phyloP scores from a whole-genome alignment of 2,888 invertebrate genomes.

The Furcula furcula region DNA sequence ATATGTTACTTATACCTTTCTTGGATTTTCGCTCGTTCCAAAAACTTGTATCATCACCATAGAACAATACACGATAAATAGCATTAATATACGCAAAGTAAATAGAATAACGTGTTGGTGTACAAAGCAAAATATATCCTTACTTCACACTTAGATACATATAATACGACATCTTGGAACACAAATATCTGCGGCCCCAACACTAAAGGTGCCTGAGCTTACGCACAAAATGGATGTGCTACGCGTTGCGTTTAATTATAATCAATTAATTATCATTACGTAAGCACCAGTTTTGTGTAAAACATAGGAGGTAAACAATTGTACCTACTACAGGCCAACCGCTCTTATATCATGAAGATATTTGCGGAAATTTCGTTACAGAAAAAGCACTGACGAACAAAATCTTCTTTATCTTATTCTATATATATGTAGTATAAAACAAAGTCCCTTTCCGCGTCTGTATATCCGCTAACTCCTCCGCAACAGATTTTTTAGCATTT shows the following conservation, averaged over 20 bases:
- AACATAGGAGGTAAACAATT: constrained; percentile 35
- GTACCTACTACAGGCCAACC: constrained; percentile 22
- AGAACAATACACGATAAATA: too few species aligned
- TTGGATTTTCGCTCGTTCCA: too few species aligned
- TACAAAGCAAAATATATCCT: too few species aligned
- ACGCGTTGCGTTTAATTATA: constrained; percentile 40
- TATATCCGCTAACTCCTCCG: too few species aligned
- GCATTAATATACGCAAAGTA: too few species aligned
- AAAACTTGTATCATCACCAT: too few species aligned
- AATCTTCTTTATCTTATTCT: neutral
- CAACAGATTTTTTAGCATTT: too few species aligned
- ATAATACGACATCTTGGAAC: constrained; percentile 26
- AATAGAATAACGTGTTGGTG: too few species aligned
- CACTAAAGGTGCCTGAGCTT: constrained; percentile 36
- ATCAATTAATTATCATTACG: constrained; percentile 39
- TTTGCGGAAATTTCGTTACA: constrained; percentile 16
- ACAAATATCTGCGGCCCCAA: constrained; percentile 23
- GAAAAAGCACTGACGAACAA: too few species aligned
- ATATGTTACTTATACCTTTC: too few species aligned
- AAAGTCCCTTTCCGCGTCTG: too few species aligned
- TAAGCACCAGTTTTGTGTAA: constrained; percentile 31
- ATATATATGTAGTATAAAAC: too few species aligned
- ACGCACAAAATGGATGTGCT: constrained; percentile 40
- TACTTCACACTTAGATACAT: constrained; percentile 1
- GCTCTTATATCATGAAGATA: constrained; percentile 17